Conservation (phyloP, 2,888 invertebrate species). For the Agrochola lota region DNA sequence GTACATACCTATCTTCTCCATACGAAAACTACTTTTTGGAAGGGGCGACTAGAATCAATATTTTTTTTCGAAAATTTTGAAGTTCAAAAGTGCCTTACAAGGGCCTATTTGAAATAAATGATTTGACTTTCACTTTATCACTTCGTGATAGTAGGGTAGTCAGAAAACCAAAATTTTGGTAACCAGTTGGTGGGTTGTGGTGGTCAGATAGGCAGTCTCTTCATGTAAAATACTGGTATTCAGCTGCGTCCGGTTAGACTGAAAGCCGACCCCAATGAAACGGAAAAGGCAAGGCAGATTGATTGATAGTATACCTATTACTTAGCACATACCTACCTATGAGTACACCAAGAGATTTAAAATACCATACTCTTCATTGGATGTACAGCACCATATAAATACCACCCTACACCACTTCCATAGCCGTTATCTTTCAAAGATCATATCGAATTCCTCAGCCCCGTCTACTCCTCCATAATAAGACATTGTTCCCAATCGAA, state of each 20-base stretch:
- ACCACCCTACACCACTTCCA: too few species aligned
- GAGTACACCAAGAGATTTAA: too few species aligned
- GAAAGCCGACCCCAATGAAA: not conserved
- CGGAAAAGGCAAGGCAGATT: not conserved
- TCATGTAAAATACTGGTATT: too few species aligned
- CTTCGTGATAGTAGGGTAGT: not conserved
- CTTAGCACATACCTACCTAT: not conserved
- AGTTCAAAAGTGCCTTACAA: too few species aligned
- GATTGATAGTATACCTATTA: not conserved
- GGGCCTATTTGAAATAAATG: too few species aligned
- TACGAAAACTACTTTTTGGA: too few species aligned
- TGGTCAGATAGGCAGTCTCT: too few species aligned
- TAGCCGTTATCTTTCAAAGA: slow-evolving; percentile 9
- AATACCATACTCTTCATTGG: not conserved
- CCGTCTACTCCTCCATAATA: slow-evolving; percentile 33
- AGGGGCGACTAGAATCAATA: too few species aligned
- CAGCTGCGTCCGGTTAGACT: too few species aligned
- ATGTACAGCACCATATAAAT: not conserved
- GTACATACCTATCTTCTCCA: too few species aligned
- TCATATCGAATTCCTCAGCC: slow-evolving; percentile 14
- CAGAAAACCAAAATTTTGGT: not conserved
- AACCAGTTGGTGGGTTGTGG: not conserved
- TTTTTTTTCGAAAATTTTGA: too few species aligned
- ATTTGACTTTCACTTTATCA: too few species aligned
- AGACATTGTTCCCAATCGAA: slow-evolving; percentile 42